Conservation (phyloP, 2,113 vertebrate genomes). For the Perognathus longimembris region DNA sequence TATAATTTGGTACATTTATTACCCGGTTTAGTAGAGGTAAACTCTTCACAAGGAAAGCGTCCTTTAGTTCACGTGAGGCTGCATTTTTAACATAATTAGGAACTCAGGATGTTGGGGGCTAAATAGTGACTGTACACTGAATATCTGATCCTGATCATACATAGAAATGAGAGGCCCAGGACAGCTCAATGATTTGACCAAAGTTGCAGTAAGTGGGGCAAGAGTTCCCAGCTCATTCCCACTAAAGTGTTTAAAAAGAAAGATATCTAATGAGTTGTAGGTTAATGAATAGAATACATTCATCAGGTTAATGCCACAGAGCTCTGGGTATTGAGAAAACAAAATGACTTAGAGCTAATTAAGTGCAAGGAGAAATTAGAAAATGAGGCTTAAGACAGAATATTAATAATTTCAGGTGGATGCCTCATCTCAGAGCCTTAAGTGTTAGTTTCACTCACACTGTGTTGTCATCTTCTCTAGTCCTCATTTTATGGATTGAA, state of each 20-base stretch:
- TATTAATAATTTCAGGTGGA: conserved; percentile 45
- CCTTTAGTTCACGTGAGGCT: neutral
- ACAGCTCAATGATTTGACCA: neutral
- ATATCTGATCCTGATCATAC: neutral
- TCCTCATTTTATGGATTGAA: neutral
- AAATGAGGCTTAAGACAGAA: conserved; percentile 37
- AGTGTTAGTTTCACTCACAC: neutral
- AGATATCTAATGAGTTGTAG: conserved; percentile 36
- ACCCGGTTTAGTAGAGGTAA: conserved; percentile 17
- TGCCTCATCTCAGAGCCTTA: neutral
- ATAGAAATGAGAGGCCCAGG: neutral
- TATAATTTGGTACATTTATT: conserved; percentile 49
- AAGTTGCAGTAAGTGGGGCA: neutral
- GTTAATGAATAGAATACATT: conserved; percentile 57
- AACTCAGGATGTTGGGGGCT: neutral
- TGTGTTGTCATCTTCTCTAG: neutral
- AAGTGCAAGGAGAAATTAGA: conserved; percentile 58
- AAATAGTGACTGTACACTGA: neutral
- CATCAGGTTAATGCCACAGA: conserved; percentile 39
- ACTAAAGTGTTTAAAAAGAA: conserved; percentile 18
- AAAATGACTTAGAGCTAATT: conserved; percentile 67
- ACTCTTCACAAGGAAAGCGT: neutral
- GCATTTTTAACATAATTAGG: neutral
- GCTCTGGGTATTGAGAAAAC: conserved; percentile 62
- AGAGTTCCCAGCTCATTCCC: neutral